phyloP scores from a whole-genome alignment of 2,888 invertebrate species.

The Drosophila vallismaia region DNA sequence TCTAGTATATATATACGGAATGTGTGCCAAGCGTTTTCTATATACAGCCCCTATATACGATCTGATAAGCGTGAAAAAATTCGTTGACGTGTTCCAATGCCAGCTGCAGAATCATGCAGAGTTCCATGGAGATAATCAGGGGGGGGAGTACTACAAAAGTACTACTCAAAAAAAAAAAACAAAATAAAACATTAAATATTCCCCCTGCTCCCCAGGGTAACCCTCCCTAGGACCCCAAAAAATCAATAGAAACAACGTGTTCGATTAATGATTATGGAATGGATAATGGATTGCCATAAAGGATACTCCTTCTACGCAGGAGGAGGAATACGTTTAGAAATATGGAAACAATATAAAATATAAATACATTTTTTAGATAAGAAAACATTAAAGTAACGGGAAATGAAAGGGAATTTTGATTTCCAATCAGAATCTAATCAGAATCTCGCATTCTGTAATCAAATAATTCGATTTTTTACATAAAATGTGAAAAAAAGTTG shows the following conservation, averaged over 20 bases:
- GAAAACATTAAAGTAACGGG: background rate
- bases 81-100: conserved; percentile 65
- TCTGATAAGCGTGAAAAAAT: conserved; percentile 62
- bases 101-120: conserved; percentile 31
- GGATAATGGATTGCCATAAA: conserved; percentile 8
- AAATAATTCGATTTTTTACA: background rate
- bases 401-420: background rate
- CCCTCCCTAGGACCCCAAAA: background rate
- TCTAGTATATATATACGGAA: background rate
- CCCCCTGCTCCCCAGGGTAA: background rate
- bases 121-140: conserved; percentile 17
- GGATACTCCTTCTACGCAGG: too few species aligned
- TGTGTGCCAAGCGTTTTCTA: conserved; percentile 16
- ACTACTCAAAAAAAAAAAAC: too few species aligned
- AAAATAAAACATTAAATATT: conserved; percentile 2
- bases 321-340: too few species aligned
- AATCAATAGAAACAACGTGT: conserved; percentile 36
- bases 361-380: conserved; percentile 16
- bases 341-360: background rate
- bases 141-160: background rate
- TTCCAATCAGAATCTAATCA: background rate
- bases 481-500: background rate
- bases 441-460: background rate
- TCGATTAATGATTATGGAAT: conserved; percentile 32
- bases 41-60: conserved; percentile 40